phyloP scores from a whole-genome alignment of 2,888 invertebrate species.

The Leptinotarsa juncta region DNA sequence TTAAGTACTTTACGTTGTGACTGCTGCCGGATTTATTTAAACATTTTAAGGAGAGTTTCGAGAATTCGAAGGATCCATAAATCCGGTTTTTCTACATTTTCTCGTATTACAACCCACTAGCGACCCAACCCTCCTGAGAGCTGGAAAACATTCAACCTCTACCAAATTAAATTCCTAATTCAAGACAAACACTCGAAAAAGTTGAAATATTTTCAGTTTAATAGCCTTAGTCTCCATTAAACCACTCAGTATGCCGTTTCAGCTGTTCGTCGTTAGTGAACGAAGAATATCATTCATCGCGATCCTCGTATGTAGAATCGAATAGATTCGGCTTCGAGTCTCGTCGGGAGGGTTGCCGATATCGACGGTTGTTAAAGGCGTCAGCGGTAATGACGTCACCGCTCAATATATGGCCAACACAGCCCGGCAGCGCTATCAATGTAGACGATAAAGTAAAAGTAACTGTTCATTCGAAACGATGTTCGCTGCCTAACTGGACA shows the following conservation, averaged over 20 bases:
- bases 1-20: too few species aligned
- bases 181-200: not conserved
- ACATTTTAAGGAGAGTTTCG: too few species aligned
- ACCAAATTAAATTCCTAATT: not conserved
- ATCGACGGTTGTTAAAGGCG: constrained; percentile 10
- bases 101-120: too few species aligned
- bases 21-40: too few species aligned
- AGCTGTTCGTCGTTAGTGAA: constrained; percentile 10
- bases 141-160: not conserved
- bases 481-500: constrained; percentile 23
- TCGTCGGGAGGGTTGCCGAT: not conserved
- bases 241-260: not conserved
- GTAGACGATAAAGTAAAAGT: constrained; percentile 38
- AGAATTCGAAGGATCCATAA: too few species aligned
- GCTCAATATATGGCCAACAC: constrained; percentile 21
- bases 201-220: not conserved
- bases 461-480: constrained; percentile 35
- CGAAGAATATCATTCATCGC: constrained; percentile 5
- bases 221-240: not conserved
- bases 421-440: constrained; percentile 29
- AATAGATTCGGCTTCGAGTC: constrained; percentile 1
- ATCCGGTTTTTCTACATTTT: too few species aligned
- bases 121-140: not conserved
- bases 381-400: constrained; percentile 22
- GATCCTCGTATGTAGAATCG: constrained; percentile 7